Evolutionary conservation across 1,140 invertebrate species (phyloP).

Genomic region (Dinothrombium tinctorium): DNA sequence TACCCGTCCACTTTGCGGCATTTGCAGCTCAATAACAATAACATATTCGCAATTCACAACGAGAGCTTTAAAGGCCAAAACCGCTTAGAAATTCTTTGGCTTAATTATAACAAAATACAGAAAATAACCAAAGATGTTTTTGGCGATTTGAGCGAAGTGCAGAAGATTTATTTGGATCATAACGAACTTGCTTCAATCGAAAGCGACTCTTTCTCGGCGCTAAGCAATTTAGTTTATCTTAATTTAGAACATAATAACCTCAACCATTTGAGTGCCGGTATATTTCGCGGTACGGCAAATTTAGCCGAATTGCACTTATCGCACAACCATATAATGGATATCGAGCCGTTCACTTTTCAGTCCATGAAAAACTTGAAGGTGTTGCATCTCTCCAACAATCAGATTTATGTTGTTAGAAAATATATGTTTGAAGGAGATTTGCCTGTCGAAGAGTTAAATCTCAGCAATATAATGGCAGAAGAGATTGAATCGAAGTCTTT

Average conservation of each 20-base stretch:
- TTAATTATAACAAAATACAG: constrained; percentile 53
- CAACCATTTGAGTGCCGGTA: constrained; percentile 18
- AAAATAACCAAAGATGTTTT: constrained; percentile 43
- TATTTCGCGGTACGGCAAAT: constrained; percentile 30
- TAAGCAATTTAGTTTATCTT: constrained; percentile 37
- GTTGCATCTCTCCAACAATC: constrained; percentile 36
- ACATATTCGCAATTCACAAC: constrained; percentile 44
- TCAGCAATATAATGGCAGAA: constrained; percentile 33
- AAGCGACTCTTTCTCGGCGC: constrained; percentile 43
- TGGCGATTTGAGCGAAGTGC: constrained; percentile 41
- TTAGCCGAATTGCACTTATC: constrained; percentile 37
- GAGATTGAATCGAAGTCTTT: constrained; percentile 38
- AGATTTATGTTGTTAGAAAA: constrained; percentile 18
- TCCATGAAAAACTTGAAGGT: constrained; percentile 32
- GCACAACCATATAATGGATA: constrained; percentile 25
- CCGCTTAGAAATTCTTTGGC: constrained; percentile 58
- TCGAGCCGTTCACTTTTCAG: constrained; percentile 32
- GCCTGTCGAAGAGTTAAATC: background rate
- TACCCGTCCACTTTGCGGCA: constrained; percentile 45
- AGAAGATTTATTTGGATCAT: constrained; percentile 53
- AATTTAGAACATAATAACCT: constrained; percentile 21
- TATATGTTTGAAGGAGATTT: constrained; percentile 32
- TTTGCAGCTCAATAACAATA: constrained; percentile 61
- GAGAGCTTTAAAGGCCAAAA: constrained; percentile 48
- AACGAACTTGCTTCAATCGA: constrained; percentile 56